A percentile compares a stretch with the other conserved stretches of the same genome.
These are phyloP conservation scores for Fregetta grallaria DNA, from an alignment of 2,113 vertebrate species.

Conservation along the genomic window DNA sequence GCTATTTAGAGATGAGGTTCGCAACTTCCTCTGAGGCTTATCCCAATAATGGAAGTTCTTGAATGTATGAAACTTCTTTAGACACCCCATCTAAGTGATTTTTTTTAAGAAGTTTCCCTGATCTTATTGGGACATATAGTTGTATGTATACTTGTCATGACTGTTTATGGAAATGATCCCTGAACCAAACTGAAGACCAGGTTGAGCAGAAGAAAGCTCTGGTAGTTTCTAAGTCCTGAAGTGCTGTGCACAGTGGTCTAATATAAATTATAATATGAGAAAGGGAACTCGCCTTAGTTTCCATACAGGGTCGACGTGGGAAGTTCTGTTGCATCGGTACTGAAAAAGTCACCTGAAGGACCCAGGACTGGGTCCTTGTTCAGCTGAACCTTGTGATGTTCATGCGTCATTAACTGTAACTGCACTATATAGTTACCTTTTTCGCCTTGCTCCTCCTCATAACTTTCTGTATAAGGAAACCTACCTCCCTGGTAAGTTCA, in stretches of 20 bases:
- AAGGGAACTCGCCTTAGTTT: neutral
- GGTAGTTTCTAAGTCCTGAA: neutral
- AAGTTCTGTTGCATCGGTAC: neutral
- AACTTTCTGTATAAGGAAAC: neutral
- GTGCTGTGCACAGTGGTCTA: neutral
- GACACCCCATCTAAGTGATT: neutral
- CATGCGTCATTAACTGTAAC: constrained; percentile 11
- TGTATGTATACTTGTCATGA: neutral
- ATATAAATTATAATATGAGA: neutral
- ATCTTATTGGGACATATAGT: neutral
- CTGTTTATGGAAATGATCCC: neutral
- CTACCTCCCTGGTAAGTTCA: neutral
- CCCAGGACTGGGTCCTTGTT: neutral
- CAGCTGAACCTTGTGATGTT: neutral
- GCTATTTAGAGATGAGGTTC: neutral
- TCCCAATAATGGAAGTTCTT: neutral
- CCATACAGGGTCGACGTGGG: rapidly evolving
- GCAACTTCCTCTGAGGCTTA: neutral
- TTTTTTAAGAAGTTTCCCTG: neutral
- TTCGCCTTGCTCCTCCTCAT: neutral
- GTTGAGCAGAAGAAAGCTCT: neutral
- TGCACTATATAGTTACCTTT: neutral
- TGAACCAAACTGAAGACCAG: neutral
- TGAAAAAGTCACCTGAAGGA: constrained; percentile 14
- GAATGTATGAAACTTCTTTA: neutral